Evolutionary conservation across 2,797 vertebrate genomes (phyloP), one percentile per base, ranked within the genome.

Genomic region (Pangasius macronema): DNA sequence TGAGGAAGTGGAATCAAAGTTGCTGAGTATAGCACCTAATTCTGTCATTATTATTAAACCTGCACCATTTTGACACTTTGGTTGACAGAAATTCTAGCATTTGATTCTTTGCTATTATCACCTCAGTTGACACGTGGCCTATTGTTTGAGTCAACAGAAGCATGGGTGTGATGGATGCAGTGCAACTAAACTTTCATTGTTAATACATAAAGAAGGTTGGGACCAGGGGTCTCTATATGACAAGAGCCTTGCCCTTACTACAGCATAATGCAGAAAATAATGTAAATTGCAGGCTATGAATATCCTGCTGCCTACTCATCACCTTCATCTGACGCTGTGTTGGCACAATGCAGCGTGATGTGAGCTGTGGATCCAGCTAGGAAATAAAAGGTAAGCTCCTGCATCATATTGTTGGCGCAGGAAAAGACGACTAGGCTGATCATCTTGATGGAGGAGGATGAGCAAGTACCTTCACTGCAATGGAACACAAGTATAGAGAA

Each of bases 251-350:
- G 30, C 30, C 46, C 49, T 83, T 83, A 36, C 20, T 83, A 36
- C 30, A 83, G 65, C 63, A 53, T 33, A 68, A 83, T 83, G n/a
- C n/a, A 20, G 3, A 83, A 83, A 68, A 68, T 67, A 83, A 83
- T 53, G 82, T 30, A 83, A 11, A 85, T 68, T 83, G 63, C 30
- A 51, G 63, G 75, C 89, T 83, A 87, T 87, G 86, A 92, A 83
- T 83, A 83, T 83, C 63, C 30, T 70, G 36, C 63, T 83, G 46
- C n/a, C 49, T 83, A 68, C 80, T 65, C 27, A 82, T n/a, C 82
- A 67, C n/a, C 42, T 67, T 65, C 46, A 67, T 83, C 30, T 83
- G 46, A 68, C n/a, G 3, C 46, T 68, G 59, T 46, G 36, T 65
- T 49, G 61, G 61, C 9, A 67, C 61, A 83, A 46, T 63, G 6